Percentiles rank a stretch among this genome's conserved stretches.
Conservation (phyloP, 2,113 vertebrate genomes). For the Podocnemis expansa region DNA sequence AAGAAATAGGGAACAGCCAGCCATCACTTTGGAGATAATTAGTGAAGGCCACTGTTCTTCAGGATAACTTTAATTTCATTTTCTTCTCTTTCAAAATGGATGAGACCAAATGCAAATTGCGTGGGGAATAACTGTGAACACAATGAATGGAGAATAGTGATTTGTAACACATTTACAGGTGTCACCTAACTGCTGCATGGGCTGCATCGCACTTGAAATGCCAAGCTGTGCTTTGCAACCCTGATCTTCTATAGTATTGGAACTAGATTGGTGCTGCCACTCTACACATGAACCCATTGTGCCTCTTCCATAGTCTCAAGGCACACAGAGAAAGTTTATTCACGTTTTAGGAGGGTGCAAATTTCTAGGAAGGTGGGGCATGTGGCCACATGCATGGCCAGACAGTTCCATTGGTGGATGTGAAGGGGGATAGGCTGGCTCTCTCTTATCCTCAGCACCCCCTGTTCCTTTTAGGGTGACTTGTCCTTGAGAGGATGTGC, state of each 20-base stretch:
- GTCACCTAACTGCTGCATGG: background rate
- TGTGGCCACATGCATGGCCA: background rate
- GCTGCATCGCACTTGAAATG: background rate
- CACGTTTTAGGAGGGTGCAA: background rate
- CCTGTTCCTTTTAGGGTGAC: background rate
- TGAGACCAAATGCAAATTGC: background rate
- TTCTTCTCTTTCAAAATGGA: constrained; percentile 2
- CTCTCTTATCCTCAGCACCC: background rate
- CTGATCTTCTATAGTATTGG: background rate
- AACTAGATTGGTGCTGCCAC: background rate
- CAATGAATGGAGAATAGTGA: constrained; percentile 20
- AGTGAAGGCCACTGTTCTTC: background rate
- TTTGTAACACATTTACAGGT: background rate
- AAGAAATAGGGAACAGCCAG: background rate
- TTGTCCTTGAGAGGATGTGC: background rate
- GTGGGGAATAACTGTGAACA: background rate
- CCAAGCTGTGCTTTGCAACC: background rate
- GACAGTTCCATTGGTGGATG: background rate
- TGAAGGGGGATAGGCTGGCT: background rate
- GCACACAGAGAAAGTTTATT: background rate
- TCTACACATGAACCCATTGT: background rate
- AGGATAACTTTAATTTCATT: background rate
- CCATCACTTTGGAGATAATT: background rate
- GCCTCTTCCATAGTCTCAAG: background rate
- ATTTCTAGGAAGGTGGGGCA: background rate